Percentiles rank a stretch among this genome's conserved stretches.
Evolutionary conservation across 2,888 invertebrate genomes (phyloP).

Genomic region (Agonum fuliginosum): DNA sequence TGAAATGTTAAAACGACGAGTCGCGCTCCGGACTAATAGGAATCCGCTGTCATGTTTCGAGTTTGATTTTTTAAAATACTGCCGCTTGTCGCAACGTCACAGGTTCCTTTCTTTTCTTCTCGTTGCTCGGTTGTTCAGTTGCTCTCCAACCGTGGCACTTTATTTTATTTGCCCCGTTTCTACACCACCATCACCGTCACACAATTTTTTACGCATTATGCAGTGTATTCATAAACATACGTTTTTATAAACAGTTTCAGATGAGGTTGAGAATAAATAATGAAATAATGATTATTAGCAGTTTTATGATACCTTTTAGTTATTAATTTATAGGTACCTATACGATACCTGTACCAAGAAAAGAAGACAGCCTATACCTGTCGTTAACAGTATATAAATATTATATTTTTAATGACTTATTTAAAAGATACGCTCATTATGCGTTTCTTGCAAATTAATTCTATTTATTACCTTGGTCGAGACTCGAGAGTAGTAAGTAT

Average conservation of each 20-base stretch:
- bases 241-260: not conserved
- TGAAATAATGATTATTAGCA: too few species aligned
- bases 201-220: not conserved
- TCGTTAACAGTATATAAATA: too few species aligned
- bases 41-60: constrained; percentile 58
- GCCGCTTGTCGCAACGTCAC: constrained; percentile 55
- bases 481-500: too few species aligned
- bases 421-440: too few species aligned
- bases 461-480: too few species aligned
- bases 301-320: too few species aligned
- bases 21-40: constrained; percentile 57
- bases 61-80: constrained; percentile 60
- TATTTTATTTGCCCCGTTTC: constrained; percentile 12
- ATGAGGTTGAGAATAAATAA: not conserved
- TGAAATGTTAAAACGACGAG: constrained; percentile 60
- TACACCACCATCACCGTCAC: not conserved
- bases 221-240: not conserved
- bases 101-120: constrained; percentile 16
- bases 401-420: too few species aligned
- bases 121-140: constrained; percentile 2
- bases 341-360: too few species aligned
- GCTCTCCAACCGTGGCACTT: not conserved
- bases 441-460: too few species aligned
- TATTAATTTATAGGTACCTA: too few species aligned
- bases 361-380: too few species aligned